phyloP scores from a whole-genome alignment of 1,140 invertebrate species.

The Melanaphis sacchari region DNA sequence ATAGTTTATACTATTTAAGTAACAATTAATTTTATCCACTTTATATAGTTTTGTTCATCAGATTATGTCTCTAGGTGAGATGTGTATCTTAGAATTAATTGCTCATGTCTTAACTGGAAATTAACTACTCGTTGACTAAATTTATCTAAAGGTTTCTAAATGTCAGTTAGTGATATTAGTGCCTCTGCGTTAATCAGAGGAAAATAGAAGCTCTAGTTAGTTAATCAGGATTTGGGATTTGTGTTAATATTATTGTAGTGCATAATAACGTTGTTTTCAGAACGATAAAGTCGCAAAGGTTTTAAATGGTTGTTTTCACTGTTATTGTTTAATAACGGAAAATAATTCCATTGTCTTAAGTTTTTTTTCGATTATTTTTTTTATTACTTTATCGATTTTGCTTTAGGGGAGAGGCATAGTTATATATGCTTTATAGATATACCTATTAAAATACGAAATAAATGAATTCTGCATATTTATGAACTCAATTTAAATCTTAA shows the following conservation, averaged over 20 bases:
- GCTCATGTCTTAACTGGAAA: neutral
- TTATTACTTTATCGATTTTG: neutral
- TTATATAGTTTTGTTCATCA: neutral
- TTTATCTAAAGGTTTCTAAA: constrained; percentile 22
- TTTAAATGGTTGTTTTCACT: neutral
- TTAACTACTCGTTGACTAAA: neutral
- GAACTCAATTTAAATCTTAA: neutral
- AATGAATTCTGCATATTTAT: neutral
- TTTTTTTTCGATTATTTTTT: neutral
- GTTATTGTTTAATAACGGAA: neutral
- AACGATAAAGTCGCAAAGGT: neutral
- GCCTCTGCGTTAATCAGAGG: neutral
- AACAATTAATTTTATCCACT: neutral
- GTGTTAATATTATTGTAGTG: constrained; percentile 2
- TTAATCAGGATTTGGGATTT: neutral
- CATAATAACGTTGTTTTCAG: neutral
- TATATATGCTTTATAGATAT: neutral
- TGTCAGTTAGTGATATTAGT: neutral
- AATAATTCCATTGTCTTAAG: neutral
- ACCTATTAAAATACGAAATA: neutral
- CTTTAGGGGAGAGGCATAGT: no score
- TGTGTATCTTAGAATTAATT: neutral
- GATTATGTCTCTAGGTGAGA: neutral
- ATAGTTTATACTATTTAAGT: no score
- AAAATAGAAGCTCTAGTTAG: neutral